Base-by-base conservation (phyloP, 2,797 vertebrate genomes). In the Aldrovandia affinis region DNA sequence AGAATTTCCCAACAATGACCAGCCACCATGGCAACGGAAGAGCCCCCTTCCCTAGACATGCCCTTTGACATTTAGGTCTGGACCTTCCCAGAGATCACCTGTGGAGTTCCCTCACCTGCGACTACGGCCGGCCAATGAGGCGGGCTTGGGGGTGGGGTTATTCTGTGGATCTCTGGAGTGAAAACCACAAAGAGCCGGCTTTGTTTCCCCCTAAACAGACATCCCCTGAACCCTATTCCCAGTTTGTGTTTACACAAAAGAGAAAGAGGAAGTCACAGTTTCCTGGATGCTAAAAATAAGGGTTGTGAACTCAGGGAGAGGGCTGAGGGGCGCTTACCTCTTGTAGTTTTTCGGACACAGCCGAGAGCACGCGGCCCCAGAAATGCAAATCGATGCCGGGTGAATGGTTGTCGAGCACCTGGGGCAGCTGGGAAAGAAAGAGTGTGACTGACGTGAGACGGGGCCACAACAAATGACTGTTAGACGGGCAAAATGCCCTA, bases 301-400 rank as follows among this genome's bases (percentile, higher is more conserved):
- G 84, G 30, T 28, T 22, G 20, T 14, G 28, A n/a, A 68, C 22
- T 30, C 28, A 1, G 9, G 33, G 30, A 61, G 61, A 33, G 14
- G 22, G 30, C 20, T 59, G 36, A 80, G 39, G 73, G 20, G 15
- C 3, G 57, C 50, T 52, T 94, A 98, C 98, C 89, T 95, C 90
- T 91, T 94, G 96, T 86, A 97, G 81, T 89, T 94, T 96, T 84
- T 95, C 94, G 3, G 96, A 96, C 9, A 94, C 54, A 28, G 93
- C 92, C 80, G 94, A 95, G 25, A 99, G 89, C 88, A 95, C 94
- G 81, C 28, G 94, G 15, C 96, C 95, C 97, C 98, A 99, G 83
- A 93, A 92, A 57, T 88, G 94, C 85, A 98, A 93, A 91, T 99
- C 96, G 81, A 95, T 92, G 86, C 98, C 97, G 77, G 91, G 87